phyloP scores from a whole-genome alignment of 2,888 invertebrate species.

The Molorchus minor region DNA sequence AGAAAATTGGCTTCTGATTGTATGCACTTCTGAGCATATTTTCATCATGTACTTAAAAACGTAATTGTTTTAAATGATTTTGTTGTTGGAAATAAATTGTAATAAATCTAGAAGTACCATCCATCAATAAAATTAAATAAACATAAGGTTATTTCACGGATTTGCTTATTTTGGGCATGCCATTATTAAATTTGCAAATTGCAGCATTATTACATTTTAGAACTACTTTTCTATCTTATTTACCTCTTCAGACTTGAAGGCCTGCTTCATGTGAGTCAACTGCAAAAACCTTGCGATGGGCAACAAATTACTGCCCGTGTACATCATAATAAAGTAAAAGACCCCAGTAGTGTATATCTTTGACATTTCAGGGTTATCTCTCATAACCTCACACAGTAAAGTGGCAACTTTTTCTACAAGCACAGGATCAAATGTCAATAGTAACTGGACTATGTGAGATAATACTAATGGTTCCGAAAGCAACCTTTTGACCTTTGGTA shows the following conservation, averaged over 20 bases:
- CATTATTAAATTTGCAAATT: no score
- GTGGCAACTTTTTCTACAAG: conserved; percentile 96
- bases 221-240: conserved; percentile 49
- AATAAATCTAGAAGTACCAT: no score
- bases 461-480: conserved; percentile 88
- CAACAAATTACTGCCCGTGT: conserved; percentile 96
- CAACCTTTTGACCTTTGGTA: conserved; percentile 90
- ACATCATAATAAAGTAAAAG: conserved; percentile 98
- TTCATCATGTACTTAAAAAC: no score
- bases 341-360: conserved; percentile 94
- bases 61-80: no score
- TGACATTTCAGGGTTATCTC: conserved; percentile 95
- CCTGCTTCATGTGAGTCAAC: conserved; percentile 94
- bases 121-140: no score
- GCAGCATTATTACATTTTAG: no score
- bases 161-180: no score
- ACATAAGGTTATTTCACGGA: no score
- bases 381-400: conserved; percentile 87
- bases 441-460: conserved; percentile 93
- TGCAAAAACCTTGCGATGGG: conserved; percentile 95
- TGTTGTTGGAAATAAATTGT: no score
- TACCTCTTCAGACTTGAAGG: conserved; percentile 91
- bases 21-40: no score
- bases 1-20: no score
- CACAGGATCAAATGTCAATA: conserved; percentile 97